Percentiles rank a stretch among this genome's conserved stretches.
These are phyloP conservation scores for Intellagama lesueurii DNA, from an alignment of 2,797 vertebrate genomes.

Conservation along the genomic window DNA sequence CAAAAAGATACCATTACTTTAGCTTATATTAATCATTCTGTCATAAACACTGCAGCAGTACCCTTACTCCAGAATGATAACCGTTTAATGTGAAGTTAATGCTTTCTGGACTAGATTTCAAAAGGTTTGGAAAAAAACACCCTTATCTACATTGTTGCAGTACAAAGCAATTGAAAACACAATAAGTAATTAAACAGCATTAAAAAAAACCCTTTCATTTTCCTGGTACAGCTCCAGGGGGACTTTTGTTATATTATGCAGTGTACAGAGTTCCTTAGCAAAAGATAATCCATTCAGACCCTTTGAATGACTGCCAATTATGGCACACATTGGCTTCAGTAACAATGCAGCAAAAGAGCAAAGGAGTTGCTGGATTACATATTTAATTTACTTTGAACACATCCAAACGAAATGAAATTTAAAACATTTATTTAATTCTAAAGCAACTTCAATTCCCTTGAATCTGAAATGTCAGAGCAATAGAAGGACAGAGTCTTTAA, in stretches of 20 bases:
- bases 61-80: slow-evolving; percentile 9
- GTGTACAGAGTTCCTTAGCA: slow-evolving; percentile 50
- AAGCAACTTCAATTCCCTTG: slow-evolving; percentile 6
- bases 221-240: slow-evolving; percentile 43
- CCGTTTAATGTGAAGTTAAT: not conserved
- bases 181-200: slow-evolving; percentile 33
- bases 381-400: slow-evolving; percentile 32
- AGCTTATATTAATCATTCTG: not conserved
- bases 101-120: not conserved
- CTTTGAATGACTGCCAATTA: slow-evolving; percentile 53
- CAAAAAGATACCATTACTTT: not conserved
- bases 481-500: fast-evolving
- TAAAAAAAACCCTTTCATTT: slow-evolving; percentile 46
- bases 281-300: slow-evolving; percentile 52
- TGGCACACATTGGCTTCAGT: slow-evolving; percentile 24
- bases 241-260: slow-evolving; percentile 51
- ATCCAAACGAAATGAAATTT: not conserved
- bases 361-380: slow-evolving; percentile 39
- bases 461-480: not conserved
- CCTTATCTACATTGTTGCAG: slow-evolving; percentile 35
- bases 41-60: not conserved
- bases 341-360: slow-evolving; percentile 41
- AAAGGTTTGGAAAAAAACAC: slow-evolving; percentile 24
- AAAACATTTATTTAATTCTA: not conserved
- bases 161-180: slow-evolving; percentile 31